Evolutionary conservation across 2,113 vertebrate genomes (phyloP).

Genomic region (Ia io): DNA sequence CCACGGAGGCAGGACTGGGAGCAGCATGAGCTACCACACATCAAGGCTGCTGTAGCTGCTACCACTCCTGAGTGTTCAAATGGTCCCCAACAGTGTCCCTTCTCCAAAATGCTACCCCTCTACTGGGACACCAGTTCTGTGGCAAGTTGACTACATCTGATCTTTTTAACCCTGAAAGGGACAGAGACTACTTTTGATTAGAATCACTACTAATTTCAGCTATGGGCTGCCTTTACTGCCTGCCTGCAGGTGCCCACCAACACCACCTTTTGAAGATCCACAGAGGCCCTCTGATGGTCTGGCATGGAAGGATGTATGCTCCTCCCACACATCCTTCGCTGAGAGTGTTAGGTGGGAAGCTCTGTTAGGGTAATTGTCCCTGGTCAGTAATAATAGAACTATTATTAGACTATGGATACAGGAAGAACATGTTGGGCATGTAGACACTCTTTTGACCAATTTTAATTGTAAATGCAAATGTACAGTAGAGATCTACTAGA

Average conservation of each 20-base stretch:
- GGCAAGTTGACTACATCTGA: neutral
- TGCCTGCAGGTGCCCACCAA: neutral
- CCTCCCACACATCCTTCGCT: neutral
- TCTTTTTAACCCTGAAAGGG: neutral
- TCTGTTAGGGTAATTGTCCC: neutral
- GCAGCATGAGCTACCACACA: neutral
- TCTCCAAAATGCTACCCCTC: neutral
- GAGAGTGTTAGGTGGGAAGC: neutral
- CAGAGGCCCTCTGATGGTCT: neutral
- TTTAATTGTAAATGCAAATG: neutral
- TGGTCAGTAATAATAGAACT: neutral
- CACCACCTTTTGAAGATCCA: neutral
- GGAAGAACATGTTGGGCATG: neutral
- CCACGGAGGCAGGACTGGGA: rapidly evolving
- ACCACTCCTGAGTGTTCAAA: neutral
- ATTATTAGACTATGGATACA: neutral
- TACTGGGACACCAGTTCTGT: neutral
- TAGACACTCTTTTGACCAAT: neutral
- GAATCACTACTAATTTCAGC: neutral
- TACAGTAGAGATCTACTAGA: neutral
- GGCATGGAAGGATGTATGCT: neutral
- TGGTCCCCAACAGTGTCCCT: neutral
- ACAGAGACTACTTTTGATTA: neutral
- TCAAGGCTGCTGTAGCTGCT: neutral
- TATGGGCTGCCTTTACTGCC: neutral